Base-by-base conservation (phyloP, 2,797 vertebrate genomes). In the Diglossa cyanea region DNA sequence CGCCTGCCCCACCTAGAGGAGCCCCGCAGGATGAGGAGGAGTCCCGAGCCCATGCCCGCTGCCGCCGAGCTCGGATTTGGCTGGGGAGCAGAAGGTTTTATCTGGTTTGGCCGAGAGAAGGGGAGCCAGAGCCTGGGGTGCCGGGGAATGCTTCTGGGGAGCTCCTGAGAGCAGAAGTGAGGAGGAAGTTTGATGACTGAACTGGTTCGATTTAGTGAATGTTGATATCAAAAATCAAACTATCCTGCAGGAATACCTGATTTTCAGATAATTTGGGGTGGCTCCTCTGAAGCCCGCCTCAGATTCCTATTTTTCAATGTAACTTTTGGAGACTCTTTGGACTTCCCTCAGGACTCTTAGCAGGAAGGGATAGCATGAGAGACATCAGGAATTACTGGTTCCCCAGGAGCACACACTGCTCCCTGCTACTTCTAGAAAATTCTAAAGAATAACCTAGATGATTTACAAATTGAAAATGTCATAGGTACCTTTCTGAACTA, bases 1-100 rank as follows among this genome's bases (percentile, higher is more conserved):
- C 97, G 58, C 96, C 95, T 85, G 62, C 97, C 92, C 98, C 98
- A 97, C 77, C 98, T 98, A 98, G 98, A 96, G 98, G 98, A 88
- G 79, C 80, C 31, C 67, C 10, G 86, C 45, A 44, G 96, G 62
- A 94, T 61, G 76, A 83, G 65, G 87, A 82, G 58, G 83, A 40
- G 66, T 62, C 16, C 42, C 10, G 4, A 45, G 31, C 5, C 71
- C 58, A 28, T 47, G 17, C 51, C 63, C 2, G 28, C 60, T 25
- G 4, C 61, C 2, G n/a, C 15, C 3, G 13, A 23, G 16, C 39
- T 42, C 6, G 12, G 18, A 2, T 47, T 72, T 80, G 35, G 33
- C 45, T 23, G 78, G 7, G 3, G 68, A 67, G 8, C 12, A 5
- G n/a, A 18, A 44, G 39, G 33, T 37, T 72, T 88, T 28, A 1